phyloP scores from a whole-genome alignment of 2,113 vertebrate genomes.

The Bubo blakistoni region DNA sequence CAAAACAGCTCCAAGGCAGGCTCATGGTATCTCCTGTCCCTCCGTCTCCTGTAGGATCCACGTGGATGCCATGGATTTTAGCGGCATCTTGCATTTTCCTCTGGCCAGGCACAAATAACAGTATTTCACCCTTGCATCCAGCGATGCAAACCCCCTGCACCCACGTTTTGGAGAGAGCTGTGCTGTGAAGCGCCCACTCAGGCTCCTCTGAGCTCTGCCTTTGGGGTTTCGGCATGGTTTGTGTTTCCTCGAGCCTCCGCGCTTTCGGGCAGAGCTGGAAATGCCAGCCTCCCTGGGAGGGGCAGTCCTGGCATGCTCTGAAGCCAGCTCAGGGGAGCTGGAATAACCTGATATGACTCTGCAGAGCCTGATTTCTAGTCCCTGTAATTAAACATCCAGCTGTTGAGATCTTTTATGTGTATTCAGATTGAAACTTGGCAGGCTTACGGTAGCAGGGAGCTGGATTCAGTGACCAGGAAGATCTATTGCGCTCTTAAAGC shows the following conservation, averaged over 20 bases:
- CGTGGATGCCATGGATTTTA: neutral
- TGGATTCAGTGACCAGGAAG: neutral
- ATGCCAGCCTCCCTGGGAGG: neutral
- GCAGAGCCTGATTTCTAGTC: neutral
- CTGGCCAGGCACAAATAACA: neutral
- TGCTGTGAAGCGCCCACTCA: neutral
- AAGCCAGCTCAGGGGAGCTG: neutral
- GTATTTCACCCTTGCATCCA: neutral
- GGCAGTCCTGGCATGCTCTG: rapidly evolving
- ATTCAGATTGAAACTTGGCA: neutral
- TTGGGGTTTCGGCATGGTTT: neutral
- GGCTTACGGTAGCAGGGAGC: neutral
- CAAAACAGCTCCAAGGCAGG: neutral
- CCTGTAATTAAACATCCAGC: constrained; percentile 30
- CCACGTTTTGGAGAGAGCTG: neutral
- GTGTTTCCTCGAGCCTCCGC: neutral
- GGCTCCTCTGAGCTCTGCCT: neutral
- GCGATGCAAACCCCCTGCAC: neutral
- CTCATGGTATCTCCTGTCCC: neutral
- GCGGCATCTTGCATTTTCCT: neutral
- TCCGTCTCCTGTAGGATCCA: neutral
- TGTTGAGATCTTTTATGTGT: constrained; percentile 7
- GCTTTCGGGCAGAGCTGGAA: neutral
- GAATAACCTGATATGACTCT: constrained; percentile 4
- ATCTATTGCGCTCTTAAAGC: neutral